Base-by-base conservation (phyloP, 2,888 invertebrate species). In the Sminthurinus aureus region DNA sequence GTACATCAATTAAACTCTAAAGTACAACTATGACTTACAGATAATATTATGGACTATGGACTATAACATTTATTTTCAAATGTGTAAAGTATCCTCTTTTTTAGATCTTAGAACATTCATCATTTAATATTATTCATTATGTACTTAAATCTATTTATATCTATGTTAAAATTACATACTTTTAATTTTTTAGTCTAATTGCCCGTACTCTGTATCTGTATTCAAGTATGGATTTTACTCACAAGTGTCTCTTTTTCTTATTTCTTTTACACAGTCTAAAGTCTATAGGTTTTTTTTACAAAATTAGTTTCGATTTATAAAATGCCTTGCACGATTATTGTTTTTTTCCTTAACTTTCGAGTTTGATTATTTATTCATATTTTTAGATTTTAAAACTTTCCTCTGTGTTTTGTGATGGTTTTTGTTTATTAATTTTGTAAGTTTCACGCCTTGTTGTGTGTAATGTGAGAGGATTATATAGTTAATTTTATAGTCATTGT, bases 221-320 rank as follows among this genome's bases (percentile, higher is more conserved):
- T 52, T 52, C 13, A 52, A 52, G 8, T 52, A 13, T 52, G 52
- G 13, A 52, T 52, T 52, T 52, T 52, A 52, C 13, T 52, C 58
- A 58, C 58, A 58, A 3, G 58, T 58, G 13, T 58, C 58, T 58
- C 18, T 38, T 38, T 38, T 58, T 58, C 58, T 58, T 58, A 38
- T 38, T 38, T 38, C 9, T 58, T 11, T 58, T 58, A 38, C 1
- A 58, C 58, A 58, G 58, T 58, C 58, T 15, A 58, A 58, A 58
- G 58, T 0, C n/a, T 13, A n/a, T n/a, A n/a, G n/a, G n/a, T 18
- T 71, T 71, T 73, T 26, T 26, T 50, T 75, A 75, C 6, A 75
- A 75, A 75, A 75, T 38, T 75, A 75, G n/a, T 50, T 38, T 75
- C 18, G 51, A 50, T 75, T 75, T 75, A 75, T 75, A 75, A 75